Percentiles rank a stretch among this genome's conserved stretches.
Conservation (phyloP, 1,140 invertebrate species). For the Orius insidiosus region DNA sequence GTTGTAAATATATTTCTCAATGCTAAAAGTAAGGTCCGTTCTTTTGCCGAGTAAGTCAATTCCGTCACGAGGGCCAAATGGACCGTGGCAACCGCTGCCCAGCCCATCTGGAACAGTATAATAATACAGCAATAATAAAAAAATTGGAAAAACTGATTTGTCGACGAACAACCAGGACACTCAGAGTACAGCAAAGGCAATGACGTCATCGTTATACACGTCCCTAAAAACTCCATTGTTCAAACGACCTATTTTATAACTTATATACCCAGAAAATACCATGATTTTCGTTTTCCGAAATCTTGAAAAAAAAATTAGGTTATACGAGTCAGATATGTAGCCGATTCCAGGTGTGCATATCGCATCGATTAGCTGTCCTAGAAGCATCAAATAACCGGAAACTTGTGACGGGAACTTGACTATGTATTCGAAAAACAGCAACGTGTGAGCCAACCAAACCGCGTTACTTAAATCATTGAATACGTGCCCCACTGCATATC, state of each 20-base stretch:
- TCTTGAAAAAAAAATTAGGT: conserved; percentile 32
- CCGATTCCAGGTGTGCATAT: conserved; percentile 79
- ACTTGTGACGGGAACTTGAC: conserved; percentile 52
- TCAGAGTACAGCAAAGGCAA: conserved; percentile 71
- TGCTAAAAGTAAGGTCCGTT: conserved; percentile 70
- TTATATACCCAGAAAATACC: conserved; percentile 82
- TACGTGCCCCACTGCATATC: conserved; percentile 64
- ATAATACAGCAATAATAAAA: conserved; percentile 82
- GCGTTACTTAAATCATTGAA: conserved; percentile 89
- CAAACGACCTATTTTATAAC: conserved; percentile 55
- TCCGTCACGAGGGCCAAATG: conserved; percentile 75
- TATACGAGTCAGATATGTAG: conserved; percentile 60
- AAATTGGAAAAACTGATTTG: conserved; percentile 52
- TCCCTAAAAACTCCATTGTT: too few species aligned
- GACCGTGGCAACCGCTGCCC: conserved; percentile 87
- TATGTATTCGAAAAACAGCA: conserved; percentile 80
- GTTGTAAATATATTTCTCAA: conserved; percentile 36
- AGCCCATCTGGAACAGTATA: conserved; percentile 89
- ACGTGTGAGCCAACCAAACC: conserved; percentile 92
- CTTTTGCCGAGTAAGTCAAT: conserved; percentile 49
- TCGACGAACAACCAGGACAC: conserved; percentile 51
- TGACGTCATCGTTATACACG: too few species aligned
- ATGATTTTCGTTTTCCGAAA: conserved; percentile 78
- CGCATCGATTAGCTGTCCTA: conserved; percentile 81
- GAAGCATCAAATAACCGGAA: conserved; percentile 61